Conservation (phyloP, 2,797 vertebrate species). For the Molossus molossus region DNA sequence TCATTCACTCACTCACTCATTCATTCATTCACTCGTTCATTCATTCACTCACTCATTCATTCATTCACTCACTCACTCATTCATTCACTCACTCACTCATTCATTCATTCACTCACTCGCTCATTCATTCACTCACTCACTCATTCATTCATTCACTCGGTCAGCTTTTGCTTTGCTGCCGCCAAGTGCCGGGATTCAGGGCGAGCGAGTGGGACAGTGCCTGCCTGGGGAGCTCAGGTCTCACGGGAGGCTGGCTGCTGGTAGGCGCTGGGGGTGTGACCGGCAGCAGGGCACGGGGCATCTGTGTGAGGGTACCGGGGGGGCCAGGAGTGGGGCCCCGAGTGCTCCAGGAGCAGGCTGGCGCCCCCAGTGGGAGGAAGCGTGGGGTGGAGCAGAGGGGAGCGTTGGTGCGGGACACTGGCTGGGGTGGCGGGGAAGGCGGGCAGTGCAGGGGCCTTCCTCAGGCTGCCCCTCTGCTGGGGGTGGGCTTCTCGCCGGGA, state of each 20-base stretch:
- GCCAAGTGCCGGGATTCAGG: accelerated
- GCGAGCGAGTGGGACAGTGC: accelerated
- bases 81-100: accelerated
- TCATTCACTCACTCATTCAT: accelerated
- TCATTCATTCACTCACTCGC: accelerated
- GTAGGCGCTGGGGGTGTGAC: not conserved
- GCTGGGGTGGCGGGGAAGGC: not conserved
- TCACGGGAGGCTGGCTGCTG: not conserved
- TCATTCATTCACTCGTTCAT: accelerated
- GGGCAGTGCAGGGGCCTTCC: not conserved
- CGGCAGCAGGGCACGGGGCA: not conserved
- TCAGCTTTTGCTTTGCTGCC: accelerated
- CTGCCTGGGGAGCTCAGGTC: not conserved
- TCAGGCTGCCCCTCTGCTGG: not conserved
- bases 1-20: not conserved
- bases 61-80: not conserved
- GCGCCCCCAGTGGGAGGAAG: not conserved
- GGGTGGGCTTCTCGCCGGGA: accelerated
- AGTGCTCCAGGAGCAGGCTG: not conserved
- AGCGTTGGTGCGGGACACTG: not conserved
- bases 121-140: not conserved
- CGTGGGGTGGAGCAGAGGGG: not conserved
- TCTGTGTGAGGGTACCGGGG: not conserved
- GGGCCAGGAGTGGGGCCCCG: not conserved
- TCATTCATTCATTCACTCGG: not conserved